Evolutionary conservation across 2,888 invertebrate species (phyloP), one percentile per base, ranked within the genome.

Genomic region (Amaurobius ferox): DNA sequence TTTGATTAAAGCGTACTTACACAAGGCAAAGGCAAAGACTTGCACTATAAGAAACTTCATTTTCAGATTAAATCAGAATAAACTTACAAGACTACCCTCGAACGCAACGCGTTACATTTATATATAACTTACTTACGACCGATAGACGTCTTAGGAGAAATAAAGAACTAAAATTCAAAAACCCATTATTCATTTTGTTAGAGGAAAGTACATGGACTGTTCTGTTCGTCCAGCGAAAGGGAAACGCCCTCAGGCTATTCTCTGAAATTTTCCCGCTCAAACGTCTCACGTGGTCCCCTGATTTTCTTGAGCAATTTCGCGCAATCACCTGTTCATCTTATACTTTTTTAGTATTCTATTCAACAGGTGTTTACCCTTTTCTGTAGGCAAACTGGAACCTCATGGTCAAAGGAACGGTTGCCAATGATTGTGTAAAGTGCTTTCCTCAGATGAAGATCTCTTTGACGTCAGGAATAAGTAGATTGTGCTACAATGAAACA

Each of bases 261-360:
- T 55, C 71, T n/a, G 13, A 35, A 35, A 28, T 66, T 78, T 78
- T 72, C 55, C 74, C 74, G 67, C 35, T 32, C 40, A 19, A 39
- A n/a, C n/a, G 16, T 39, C 71, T 72, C 83, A 85, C 83, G 83
- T 85, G 83, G 39, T 68, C 19, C n/a, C 16, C 62, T 44, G 23
- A 70, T 64, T 64, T 13, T 23, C 26, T 23, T 68, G 16, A 39
- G 40, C 23, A 68, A 28, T 16, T 55, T 35, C 3, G n/a, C 74
- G 80, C 80, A 74, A 81, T 48, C 11, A 13, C 28, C 26, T 55
- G 13, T 16, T 39, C 68, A 64, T 71, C 35, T 64, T 19, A 39
- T 29, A 40, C 40, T 26, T 70, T 61, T 78, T 70, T 40, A 26
- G 39, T 7, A 29, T 1, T 13, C n/a, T 3, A 29, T 23, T 55